Base-by-base conservation (phyloP, 2,888 invertebrate genomes). In the Timema cristinae region DNA sequence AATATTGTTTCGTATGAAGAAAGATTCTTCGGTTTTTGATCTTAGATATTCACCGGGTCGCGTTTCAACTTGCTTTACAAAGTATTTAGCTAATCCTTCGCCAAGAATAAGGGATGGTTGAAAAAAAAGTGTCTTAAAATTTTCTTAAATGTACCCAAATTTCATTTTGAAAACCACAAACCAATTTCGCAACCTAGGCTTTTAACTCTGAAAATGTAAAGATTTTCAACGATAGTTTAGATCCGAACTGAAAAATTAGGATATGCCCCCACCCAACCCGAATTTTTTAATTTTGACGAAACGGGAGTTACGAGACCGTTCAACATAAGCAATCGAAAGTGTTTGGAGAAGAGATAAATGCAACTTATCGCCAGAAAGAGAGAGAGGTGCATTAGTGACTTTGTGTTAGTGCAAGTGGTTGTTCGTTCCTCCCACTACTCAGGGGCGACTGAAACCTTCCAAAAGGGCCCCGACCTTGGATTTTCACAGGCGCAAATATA, bases 1-100 rank as follows among this genome's bases (percentile, higher is more conserved):
- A 56, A 51, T 56, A 68, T 15, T 68, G 48, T n/a, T 32, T 56
- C 11, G 8, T 56, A 56, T 54, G 8, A 32, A 10, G 47, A 68
- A 13, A 15, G 68, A 15, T 68, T 68, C 56, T 68, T 47, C 48
- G 56, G 54, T 11, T 8, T 56, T 6, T 48, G 32, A 11, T 49
- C 15, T 47, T 10, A 13, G 56, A 68, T 47, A 47, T 68, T n/a
- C 11, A 16, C 6, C n/a, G 56, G 16, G 16, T 56, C 15, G 7
- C 56, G 16, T 56, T 56, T 11, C 56, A 56, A 6, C 11, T 56
- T 56, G 56, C 7, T 56, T 15, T 15, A 13, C 10, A 56, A 56
- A 56, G n/a, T 7, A 16, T 6, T 15, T 56, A 13, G 16, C n/a
- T 56, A 2, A 2, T 56, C n/a, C 10, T 56, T 56, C 16, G n/a